phyloP scores from a whole-genome alignment of 2,888 invertebrate genomes.

The Caradrina kadenii region DNA sequence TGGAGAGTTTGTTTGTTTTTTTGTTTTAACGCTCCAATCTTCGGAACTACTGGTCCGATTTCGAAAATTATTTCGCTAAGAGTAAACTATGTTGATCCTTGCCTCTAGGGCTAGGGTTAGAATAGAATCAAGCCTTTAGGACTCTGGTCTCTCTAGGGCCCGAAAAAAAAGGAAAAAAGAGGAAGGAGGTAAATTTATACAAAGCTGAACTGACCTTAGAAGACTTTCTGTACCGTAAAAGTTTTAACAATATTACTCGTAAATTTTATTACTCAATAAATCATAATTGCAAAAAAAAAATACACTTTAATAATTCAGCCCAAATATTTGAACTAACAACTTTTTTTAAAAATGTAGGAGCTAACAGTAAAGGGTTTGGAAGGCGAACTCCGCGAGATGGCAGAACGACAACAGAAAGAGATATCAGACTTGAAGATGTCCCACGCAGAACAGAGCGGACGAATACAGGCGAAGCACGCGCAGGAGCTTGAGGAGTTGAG shows the following conservation, averaged over 20 bases:
- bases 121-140: no score
- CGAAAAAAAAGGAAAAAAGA: no score
- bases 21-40: no score
- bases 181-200: no score
- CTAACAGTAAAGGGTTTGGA: conserved; percentile 96
- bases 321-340: not conserved
- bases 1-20: no score
- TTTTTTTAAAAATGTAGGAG: conserved; percentile 86
- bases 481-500: conserved; percentile 88
- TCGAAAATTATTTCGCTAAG: no score
- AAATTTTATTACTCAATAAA: no score
- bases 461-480: conserved; percentile 83
- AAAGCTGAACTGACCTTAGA: not conserved
- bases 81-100: no score
- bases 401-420: conserved; percentile 92
- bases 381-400: conserved; percentile 95
- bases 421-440: conserved; percentile 88
- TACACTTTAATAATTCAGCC: not conserved
- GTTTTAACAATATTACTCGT: no score
- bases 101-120: no score
- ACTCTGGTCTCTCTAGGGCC: no score
- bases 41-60: no score
- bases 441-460: conserved; percentile 83
- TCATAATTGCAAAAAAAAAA: not conserved
- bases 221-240: not conserved